phyloP scores from a whole-genome alignment of 2,113 vertebrate species.

The Cichladusa arquata region DNA sequence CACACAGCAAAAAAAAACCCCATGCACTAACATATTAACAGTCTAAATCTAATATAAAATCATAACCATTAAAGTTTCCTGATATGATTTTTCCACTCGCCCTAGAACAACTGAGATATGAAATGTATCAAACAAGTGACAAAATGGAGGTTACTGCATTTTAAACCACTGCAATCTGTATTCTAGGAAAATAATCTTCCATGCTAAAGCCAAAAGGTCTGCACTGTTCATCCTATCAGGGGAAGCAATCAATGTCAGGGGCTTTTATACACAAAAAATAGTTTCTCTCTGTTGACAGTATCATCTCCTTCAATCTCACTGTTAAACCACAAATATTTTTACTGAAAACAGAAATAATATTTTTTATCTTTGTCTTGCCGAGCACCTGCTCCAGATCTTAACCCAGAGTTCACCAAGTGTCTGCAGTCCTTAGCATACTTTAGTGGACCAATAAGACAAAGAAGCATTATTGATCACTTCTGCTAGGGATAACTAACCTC shows the following conservation, averaged over 20 bases:
- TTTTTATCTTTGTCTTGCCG: not conserved
- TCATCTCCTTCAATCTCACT: not conserved
- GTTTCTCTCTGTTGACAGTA: not conserved
- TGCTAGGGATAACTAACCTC: not conserved
- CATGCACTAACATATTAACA: not conserved
- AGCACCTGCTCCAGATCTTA: not conserved
- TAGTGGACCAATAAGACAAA: not conserved
- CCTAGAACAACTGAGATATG: not conserved
- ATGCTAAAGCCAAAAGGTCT: not conserved
- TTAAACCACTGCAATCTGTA: not conserved
- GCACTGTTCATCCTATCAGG: not conserved
- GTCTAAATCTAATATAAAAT: not conserved
- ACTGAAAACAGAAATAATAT: not conserved
- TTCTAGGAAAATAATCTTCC: not conserved
- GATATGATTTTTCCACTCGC: not conserved
- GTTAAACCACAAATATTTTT: not conserved
- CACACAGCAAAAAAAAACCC: rapidly evolving
- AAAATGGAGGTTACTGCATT: not conserved
- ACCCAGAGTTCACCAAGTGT: not conserved
- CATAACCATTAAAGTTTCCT: not conserved
- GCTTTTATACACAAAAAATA: not conserved
- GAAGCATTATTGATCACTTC: not conserved
- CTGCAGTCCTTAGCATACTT: not conserved
- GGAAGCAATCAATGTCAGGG: not conserved
- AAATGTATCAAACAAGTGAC: not conserved